These are phyloP conservation scores for Callipepla californica DNA, from an alignment of 2,113 vertebrate genomes.

Conservation along the genomic window DNA sequence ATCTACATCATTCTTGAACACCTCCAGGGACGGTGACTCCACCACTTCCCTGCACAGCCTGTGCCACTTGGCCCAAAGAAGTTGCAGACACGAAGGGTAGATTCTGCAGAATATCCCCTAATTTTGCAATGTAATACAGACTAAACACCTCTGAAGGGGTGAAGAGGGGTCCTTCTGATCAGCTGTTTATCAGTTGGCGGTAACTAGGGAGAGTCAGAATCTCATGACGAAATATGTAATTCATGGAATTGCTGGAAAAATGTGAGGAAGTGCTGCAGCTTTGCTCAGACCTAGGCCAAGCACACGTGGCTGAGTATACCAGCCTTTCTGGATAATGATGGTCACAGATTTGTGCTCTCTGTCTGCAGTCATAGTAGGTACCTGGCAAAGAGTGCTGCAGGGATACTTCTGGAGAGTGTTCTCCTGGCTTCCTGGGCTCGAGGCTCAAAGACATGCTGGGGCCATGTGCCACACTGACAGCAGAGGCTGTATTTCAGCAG, in stretches of 20 bases:
- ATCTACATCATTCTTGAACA: too few relatives aligned
- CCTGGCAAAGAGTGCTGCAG: neutral
- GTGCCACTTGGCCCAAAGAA: neutral
- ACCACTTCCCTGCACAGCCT: too few relatives aligned
- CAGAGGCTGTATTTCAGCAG: neutral
- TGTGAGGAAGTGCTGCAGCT: neutral
- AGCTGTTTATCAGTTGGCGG: neutral
- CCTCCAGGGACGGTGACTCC: too few relatives aligned
- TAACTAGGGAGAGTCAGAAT: neutral
- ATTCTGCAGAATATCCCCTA: neutral
- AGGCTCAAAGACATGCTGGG: neutral
- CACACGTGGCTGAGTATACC: neutral
- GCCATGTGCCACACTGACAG: rapidly evolving
- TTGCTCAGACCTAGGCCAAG: neutral
- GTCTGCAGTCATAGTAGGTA: neutral
- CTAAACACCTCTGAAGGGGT: neutral
- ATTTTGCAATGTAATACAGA: rapidly evolving
- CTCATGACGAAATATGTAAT: neutral
- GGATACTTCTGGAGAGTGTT: neutral
- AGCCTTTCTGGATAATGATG: neutral
- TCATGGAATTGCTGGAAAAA: neutral
- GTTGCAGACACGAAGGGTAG: neutral
- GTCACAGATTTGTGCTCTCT: neutral
- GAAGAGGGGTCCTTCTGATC: neutral
- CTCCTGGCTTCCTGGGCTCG: neutral